Evolutionary conservation across 2,113 vertebrate genomes (phyloP), one percentile per base, ranked within the genome.

Genomic region (Mellivora capensis): DNA sequence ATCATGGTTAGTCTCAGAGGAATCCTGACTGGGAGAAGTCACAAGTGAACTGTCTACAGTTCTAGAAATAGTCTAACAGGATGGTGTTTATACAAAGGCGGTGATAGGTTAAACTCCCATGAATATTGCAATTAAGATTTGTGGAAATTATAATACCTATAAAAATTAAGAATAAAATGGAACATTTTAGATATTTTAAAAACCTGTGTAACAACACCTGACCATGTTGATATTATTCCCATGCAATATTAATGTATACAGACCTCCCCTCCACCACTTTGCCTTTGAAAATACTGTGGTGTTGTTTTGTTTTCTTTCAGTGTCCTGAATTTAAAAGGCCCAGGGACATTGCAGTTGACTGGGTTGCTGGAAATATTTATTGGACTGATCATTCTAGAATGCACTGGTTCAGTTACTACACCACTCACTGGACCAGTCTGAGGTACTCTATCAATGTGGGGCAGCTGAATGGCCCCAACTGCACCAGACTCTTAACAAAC

Each of bases 341-440:
- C 4, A 98, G 99, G 95, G 99, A 99, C 91, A 99, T 99, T 97
- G 99, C 99, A 85, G 99, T 99, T 98, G 99, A 99, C 98, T 99
- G 99, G 99, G 99, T 99, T 97, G 99, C 99, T 96, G 99, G 99
- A 88, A 99, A 99, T 97, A 97, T 99, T 98, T 99, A 99, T 91
- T 99, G 99, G 99, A 99, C 99, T 2, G 99, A 99, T 98, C 99
- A 99, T 96, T 99, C 99, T 52, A 99, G 99, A 97, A 99, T 99
- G 99, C 99, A 99, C 88, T 99, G 99, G 99, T 99, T 99, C 98
- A 99, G 99, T 98, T 99, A 99, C 98, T 99, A 99, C 94, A 99
- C 99, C n/a, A 99, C 99, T 34, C 99, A 99, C 94, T 99, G 99
- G 99, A 99, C 99, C 59, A 99, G 99, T 95, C 98, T 99, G 98